phyloP scores from a whole-genome alignment of 2,797 vertebrate genomes.

The Avahi laniger region DNA sequence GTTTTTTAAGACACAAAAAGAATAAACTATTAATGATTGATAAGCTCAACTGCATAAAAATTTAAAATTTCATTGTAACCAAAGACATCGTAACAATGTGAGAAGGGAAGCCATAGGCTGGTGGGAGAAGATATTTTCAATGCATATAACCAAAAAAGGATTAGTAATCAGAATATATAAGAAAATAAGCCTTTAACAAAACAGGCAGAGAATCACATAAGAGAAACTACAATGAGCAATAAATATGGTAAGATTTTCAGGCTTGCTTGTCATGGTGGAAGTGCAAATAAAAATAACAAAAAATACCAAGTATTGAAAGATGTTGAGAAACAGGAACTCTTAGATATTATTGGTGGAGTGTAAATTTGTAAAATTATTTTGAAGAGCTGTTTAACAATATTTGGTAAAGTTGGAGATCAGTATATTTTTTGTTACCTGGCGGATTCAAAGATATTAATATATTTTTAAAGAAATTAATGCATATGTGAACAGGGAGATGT shows the following conservation, averaged over 20 bases:
- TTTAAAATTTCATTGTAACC: constrained; percentile 16
- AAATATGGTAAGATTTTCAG: constrained; percentile 42
- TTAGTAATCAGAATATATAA: constrained; percentile 36
- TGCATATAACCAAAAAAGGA: background rate
- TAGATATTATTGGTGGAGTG: background rate
- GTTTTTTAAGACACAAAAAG: background rate
- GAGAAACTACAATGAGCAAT: constrained; percentile 45
- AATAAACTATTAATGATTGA: constrained; percentile 33
- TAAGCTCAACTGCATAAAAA: constrained; percentile 26
- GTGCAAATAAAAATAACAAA: constrained; percentile 36
- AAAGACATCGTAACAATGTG: constrained; percentile 9
- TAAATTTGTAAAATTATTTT: constrained; percentile 52
- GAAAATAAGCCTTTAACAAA: background rate
- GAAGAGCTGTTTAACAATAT: constrained; percentile 24
- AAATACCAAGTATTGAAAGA: constrained; percentile 14
- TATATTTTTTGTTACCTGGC: background rate
- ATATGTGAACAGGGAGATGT: background rate
- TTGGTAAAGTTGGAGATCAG: background rate
- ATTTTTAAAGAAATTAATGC: constrained; percentile 17
- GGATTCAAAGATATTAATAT: background rate
- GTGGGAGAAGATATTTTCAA: constrained; percentile 20
- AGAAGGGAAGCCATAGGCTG: background rate
- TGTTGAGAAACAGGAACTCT: constrained; percentile 32
- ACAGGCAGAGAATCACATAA: constrained; percentile 30
- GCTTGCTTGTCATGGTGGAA: constrained; percentile 2